These are phyloP conservation scores for Orchestia grillus DNA, from an alignment of 1,140 invertebrate species.

Conservation along the genomic window DNA sequence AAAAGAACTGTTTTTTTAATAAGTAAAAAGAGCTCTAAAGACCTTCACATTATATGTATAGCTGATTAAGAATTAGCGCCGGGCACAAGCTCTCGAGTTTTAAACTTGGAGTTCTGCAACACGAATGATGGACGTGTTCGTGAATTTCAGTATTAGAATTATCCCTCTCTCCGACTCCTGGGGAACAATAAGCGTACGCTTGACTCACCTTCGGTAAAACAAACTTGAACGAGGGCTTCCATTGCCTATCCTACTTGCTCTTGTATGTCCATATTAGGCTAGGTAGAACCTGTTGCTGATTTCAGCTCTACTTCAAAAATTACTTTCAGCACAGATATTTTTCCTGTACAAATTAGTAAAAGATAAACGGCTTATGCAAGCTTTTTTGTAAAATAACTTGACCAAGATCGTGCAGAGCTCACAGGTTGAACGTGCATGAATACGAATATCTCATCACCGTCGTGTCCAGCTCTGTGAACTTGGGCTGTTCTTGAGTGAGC, in stretches of 20 bases:
- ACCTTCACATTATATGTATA: background rate
- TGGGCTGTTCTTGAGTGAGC: too few species aligned
- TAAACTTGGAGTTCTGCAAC: background rate
- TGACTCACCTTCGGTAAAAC: background rate
- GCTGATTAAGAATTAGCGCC: background rate
- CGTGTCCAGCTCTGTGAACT: background rate
- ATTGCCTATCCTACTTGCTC: background rate
- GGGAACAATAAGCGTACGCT: background rate
- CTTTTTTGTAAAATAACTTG: background rate
- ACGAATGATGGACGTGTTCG: background rate
- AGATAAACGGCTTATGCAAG: background rate
- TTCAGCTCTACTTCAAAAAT: background rate
- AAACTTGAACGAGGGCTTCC: background rate
- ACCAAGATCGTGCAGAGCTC: background rate
- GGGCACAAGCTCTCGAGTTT: background rate
- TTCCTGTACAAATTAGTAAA: background rate
- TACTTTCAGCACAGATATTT: background rate
- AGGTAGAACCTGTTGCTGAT: background rate
- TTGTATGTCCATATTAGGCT: background rate
- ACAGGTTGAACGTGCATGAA: background rate
- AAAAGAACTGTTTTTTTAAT: background rate
- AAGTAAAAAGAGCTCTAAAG: background rate
- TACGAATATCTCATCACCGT: background rate
- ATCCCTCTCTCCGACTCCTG: background rate
- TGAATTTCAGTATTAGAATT: background rate